Evolutionary conservation across 2,113 vertebrate genomes (phyloP).

Genomic region (Brienomyrus brachyistius): DNA sequence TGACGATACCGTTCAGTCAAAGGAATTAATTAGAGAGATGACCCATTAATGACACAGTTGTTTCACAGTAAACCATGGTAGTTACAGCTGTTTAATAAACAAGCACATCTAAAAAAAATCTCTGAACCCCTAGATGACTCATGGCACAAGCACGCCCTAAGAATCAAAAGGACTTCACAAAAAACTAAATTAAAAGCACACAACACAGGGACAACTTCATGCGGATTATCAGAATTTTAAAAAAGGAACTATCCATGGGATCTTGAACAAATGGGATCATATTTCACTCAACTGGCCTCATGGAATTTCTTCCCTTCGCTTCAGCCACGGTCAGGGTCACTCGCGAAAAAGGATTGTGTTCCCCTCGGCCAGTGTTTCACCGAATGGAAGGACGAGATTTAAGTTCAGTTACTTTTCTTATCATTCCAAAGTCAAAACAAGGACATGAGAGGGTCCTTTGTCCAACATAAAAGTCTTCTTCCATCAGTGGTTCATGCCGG

Average conservation of each 20-base stretch:
- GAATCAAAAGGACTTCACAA: not conserved
- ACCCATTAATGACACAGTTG: not conserved
- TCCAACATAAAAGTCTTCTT: conserved; percentile 16
- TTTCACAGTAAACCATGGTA: not conserved
- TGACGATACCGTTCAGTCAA: not conserved
- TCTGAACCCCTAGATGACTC: not conserved
- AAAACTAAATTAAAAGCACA: not conserved
- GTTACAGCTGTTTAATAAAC: not conserved
- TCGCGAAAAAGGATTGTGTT: not conserved
- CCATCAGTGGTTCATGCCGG: conserved; percentile 10
- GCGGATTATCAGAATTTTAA: not conserved
- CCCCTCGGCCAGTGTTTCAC: not conserved
- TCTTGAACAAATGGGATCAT: not conserved
- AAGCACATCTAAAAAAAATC: conserved; percentile 1
- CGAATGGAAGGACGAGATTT: not conserved
- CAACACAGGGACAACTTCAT: not conserved
- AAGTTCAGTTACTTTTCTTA: conserved; percentile 9
- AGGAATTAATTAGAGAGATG: not conserved
- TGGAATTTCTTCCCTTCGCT: not conserved
- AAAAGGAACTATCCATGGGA: not conserved
- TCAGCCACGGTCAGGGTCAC: not conserved
- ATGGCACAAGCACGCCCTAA: not conserved
- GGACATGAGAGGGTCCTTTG: conserved; percentile 18
- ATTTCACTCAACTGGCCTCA: not conserved
- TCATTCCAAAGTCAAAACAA: conserved; percentile 17